phyloP scores from a whole-genome alignment of 23 tunicate species.

The Phallusia fumigata region DNA sequence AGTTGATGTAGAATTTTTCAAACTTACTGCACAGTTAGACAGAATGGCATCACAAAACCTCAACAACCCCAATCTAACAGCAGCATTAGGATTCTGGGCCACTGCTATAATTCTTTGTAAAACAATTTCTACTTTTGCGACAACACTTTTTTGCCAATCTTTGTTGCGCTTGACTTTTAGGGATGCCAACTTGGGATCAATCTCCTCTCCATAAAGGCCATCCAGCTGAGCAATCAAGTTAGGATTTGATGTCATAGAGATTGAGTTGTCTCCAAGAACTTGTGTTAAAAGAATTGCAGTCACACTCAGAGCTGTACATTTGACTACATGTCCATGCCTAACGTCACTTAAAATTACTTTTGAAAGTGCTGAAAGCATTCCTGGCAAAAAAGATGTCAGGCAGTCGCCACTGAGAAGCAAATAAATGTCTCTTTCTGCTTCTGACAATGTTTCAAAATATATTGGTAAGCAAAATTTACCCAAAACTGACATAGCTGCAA shows the following conservation, averaged over 20 bases:
- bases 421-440: constrained; percentile 12
- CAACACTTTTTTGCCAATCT: constrained; percentile 38
- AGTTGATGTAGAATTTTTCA: constrained; percentile 17
- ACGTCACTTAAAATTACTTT: constrained; percentile 41
- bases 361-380: constrained; percentile 29
- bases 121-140: constrained; percentile 37
- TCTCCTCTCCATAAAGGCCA: not conserved
- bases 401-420: constrained; percentile 33
- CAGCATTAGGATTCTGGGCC: constrained; percentile 25
- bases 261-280: constrained; percentile 31
- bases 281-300: constrained; percentile 9
- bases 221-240: not conserved
- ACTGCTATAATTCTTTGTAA: constrained; percentile 21
- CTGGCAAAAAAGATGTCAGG: constrained; percentile 67
- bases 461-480: constrained; percentile 26
- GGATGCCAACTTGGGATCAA: not conserved
- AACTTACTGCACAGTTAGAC: not conserved
- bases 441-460: not conserved
- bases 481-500: constrained; percentile 36
- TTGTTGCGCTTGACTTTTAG: constrained; percentile 30
- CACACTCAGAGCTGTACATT: constrained; percentile 35
- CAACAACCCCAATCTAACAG: constrained; percentile 23
- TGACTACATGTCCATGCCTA: constrained; percentile 35
- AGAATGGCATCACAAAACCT: constrained; percentile 32
- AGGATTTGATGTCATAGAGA: not conserved